Evolutionary conservation across 1,140 invertebrate species (phyloP).

Genomic region (Macrobrachium rosenbergii): DNA sequence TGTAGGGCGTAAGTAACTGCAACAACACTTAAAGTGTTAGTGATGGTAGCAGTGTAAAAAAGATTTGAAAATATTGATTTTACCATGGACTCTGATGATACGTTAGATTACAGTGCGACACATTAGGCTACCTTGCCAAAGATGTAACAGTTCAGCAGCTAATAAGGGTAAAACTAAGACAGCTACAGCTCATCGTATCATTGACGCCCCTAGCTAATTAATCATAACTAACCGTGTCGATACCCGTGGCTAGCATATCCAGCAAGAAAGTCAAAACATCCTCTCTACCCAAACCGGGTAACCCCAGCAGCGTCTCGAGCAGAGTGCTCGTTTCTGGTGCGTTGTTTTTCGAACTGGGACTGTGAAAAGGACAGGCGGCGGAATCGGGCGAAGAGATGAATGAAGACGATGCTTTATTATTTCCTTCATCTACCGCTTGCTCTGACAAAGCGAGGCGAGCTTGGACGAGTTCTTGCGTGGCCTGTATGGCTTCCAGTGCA

Average conservation of each 20-base stretch:
- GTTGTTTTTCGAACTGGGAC: background rate
- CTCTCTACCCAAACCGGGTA: slow-evolving; percentile 31
- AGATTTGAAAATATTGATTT: too few relatives aligned
- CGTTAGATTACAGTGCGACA: too few relatives aligned
- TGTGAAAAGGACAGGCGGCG: background rate
- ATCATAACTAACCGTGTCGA: slow-evolving; percentile 52
- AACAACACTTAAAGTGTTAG: too few relatives aligned
- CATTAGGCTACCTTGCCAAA: too few relatives aligned
- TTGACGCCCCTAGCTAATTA: too few relatives aligned
- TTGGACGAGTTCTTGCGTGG: background rate
- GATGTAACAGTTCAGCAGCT: too few relatives aligned
- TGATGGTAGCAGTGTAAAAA: too few relatives aligned
- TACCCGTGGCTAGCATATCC: slow-evolving; percentile 53
- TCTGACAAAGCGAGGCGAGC: background rate
- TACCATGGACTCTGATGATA: too few relatives aligned
- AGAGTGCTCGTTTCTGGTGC: slow-evolving; percentile 2
- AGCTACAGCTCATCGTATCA: background rate
- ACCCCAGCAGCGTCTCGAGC: slow-evolving; percentile 49
- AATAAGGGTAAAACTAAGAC: background rate
- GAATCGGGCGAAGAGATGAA: background rate
- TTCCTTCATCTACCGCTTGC: background rate
- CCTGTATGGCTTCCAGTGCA: slow-evolving; percentile 40
- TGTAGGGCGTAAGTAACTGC: too few relatives aligned
- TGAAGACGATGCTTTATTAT: too few relatives aligned
- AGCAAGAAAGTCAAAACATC: slow-evolving; percentile 56